Conservation (phyloP, 1,140 invertebrate genomes). For the Drosophila jambulina region DNA sequence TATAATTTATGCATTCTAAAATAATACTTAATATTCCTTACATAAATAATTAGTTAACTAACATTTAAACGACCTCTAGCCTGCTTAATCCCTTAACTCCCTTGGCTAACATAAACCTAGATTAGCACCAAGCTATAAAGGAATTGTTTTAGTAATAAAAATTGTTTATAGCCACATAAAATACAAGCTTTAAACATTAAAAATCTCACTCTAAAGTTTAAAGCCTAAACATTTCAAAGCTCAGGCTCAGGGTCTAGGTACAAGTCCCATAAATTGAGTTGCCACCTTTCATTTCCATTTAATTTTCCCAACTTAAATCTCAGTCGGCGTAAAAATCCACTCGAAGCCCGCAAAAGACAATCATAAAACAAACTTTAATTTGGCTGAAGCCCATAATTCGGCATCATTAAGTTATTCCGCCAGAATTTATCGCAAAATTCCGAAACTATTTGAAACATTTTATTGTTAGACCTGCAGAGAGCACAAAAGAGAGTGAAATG, state of each 20-base stretch:
- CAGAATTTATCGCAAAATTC: conserved; percentile 35
- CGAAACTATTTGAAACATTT: conserved; percentile 51
- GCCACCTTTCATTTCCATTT: conserved; percentile 6
- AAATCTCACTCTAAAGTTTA: neutral
- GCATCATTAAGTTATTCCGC: conserved; percentile 22
- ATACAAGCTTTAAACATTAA: neutral
- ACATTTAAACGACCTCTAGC: neutral
- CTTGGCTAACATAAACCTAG: neutral
- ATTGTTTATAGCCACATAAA: neutral
- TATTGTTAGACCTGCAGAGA: conserved; percentile 20
- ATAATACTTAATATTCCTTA: neutral
- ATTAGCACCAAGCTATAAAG: neutral
- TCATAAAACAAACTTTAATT: conserved; percentile 21
- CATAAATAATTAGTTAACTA: neutral
- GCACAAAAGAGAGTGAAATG: conserved; percentile 7
- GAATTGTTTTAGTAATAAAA: neutral
- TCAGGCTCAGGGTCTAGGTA: too few species aligned
- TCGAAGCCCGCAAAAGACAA: neutral
- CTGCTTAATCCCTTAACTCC: neutral
- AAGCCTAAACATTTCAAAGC: neutral
- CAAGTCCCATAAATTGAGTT: neutral
- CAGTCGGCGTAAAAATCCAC: conserved; percentile 9
- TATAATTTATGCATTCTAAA: neutral
- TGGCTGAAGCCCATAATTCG: conserved; percentile 18
- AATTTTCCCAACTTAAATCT: conserved; percentile 2